Conservation (phyloP, 2,113 vertebrate species). For the Romanogobio albipinnatus region DNA sequence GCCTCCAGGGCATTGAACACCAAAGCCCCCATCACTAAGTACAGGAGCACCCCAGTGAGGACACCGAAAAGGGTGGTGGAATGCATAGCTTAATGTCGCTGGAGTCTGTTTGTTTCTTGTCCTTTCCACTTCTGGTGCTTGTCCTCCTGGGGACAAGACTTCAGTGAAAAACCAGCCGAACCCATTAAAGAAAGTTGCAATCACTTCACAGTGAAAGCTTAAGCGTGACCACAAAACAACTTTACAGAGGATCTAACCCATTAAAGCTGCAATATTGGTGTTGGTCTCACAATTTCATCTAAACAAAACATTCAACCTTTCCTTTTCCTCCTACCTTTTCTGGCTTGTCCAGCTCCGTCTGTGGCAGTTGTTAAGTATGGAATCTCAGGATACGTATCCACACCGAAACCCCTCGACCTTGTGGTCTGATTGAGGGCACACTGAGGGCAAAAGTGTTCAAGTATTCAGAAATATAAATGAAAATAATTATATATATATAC, state of each 20-base stretch:
- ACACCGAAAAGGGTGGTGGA: constrained; percentile 82
- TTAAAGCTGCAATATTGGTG: neutral
- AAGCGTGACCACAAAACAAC: constrained; percentile 6
- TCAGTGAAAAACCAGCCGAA: constrained; percentile 58
- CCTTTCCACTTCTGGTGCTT: constrained; percentile 49
- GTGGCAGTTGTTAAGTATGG: constrained; percentile 67
- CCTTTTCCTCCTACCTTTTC: constrained; percentile 44
- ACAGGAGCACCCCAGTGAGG: constrained; percentile 80
- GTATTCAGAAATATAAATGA: neutral
- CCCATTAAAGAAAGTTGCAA: neutral
- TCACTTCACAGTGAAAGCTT: neutral
- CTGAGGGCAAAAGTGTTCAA: constrained; percentile 41
- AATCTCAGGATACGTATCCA: constrained; percentile 74
- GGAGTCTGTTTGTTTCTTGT: constrained; percentile 53
- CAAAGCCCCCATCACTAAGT: constrained; percentile 85
- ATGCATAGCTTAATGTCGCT: constrained; percentile 76
- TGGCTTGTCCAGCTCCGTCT: constrained; percentile 65
- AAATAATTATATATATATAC: neutral
- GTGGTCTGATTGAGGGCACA: constrained; percentile 71
- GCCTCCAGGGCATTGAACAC: constrained; percentile 84
- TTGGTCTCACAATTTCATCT: neutral
- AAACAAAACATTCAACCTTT: constrained; percentile 56
- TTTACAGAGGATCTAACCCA: neutral
- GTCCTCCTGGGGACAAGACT: constrained; percentile 63
- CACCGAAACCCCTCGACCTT: constrained; percentile 65